Evolutionary conservation across 2,888 invertebrate species (phyloP).

Genomic region (Xylota segnis): DNA sequence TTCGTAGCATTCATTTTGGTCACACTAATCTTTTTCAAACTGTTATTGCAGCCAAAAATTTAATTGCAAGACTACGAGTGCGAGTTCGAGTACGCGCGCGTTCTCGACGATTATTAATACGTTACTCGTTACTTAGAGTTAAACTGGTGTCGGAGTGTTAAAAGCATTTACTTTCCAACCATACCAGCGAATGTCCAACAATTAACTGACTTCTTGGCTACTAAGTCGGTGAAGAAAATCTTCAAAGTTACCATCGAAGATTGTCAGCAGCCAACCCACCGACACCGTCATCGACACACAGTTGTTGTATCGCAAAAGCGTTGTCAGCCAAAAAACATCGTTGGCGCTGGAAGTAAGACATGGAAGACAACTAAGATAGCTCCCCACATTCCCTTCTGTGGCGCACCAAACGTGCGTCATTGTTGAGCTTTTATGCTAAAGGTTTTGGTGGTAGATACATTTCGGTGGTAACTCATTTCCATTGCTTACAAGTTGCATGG

Average conservation of each 20-base stretch:
- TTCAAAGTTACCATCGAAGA: slow-evolving; percentile 76
- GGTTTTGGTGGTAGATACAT: slow-evolving; percentile 19
- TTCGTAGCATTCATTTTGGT: slow-evolving; percentile 45
- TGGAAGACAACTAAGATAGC: slow-evolving; percentile 19
- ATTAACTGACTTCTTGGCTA: slow-evolving; percentile 75
- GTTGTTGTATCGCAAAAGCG: slow-evolving; percentile 66
- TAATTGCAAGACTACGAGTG: background rate
- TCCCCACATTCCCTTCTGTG: background rate
- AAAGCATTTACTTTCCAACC: slow-evolving; percentile 70
- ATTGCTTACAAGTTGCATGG: slow-evolving; percentile 1
- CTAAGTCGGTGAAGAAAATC: slow-evolving; percentile 72
- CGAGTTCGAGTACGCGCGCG: slow-evolving; percentile 29
- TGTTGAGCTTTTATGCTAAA: slow-evolving; percentile 46
- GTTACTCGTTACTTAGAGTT: slow-evolving; percentile 16
- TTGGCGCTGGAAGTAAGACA: slow-evolving; percentile 42
- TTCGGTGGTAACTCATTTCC: slow-evolving; percentile 8
- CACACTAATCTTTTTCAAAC: slow-evolving; percentile 16
- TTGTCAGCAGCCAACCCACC: slow-evolving; percentile 68
- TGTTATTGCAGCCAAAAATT: slow-evolving; percentile 40
- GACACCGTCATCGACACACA: slow-evolving; percentile 49
- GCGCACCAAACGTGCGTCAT: slow-evolving; percentile 14
- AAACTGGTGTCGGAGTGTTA: slow-evolving; percentile 48
- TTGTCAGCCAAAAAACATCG: slow-evolving; percentile 50
- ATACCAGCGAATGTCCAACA: slow-evolving; percentile 73
- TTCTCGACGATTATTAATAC: slow-evolving; percentile 32